Evolutionary conservation across 2,888 invertebrate genomes (phyloP).

Genomic region (Camponotus fellah): DNA sequence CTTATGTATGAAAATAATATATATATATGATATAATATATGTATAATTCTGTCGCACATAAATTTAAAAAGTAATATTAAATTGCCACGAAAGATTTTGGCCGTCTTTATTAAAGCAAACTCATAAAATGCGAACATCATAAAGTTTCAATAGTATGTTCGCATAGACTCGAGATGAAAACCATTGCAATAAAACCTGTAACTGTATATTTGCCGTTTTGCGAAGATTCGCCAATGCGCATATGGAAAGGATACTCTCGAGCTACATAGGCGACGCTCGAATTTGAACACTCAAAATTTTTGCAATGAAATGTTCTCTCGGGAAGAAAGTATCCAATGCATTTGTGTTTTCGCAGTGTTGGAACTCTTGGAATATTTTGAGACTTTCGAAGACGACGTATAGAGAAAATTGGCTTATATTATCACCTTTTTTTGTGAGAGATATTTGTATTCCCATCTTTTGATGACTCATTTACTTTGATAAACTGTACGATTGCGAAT

Average conservation of each 20-base stretch:
- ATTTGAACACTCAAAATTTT: constrained; percentile 65
- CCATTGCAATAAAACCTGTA: constrained; percentile 55
- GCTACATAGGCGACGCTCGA: constrained; percentile 57
- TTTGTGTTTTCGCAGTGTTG: constrained; percentile 62
- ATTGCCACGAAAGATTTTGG: constrained; percentile 17
- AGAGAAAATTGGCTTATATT: constrained; percentile 62
- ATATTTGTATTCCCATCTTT: constrained; percentile 45
- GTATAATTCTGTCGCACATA: not conserved
- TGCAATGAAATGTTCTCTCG: constrained; percentile 63
- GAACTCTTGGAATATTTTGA: constrained; percentile 70
- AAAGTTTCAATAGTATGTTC: constrained; percentile 20
- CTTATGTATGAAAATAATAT: not conserved
- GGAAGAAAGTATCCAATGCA: constrained; percentile 54
- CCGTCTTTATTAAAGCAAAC: not conserved
- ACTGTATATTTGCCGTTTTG: constrained; percentile 32
- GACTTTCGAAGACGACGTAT: constrained; percentile 66
- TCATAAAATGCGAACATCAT: constrained; percentile 19
- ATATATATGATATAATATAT: not conserved
- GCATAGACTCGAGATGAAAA: constrained; percentile 32
- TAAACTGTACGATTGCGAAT: constrained; percentile 63
- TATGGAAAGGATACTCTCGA: constrained; percentile 49
- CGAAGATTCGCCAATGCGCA: constrained; percentile 40
- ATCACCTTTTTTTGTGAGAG: constrained; percentile 33
- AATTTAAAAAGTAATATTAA: constrained; percentile 16
- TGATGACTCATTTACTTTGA: constrained; percentile 62